phyloP scores from a whole-genome alignment of 2,797 vertebrate species.

The Catamblyrhynchus diadema region DNA sequence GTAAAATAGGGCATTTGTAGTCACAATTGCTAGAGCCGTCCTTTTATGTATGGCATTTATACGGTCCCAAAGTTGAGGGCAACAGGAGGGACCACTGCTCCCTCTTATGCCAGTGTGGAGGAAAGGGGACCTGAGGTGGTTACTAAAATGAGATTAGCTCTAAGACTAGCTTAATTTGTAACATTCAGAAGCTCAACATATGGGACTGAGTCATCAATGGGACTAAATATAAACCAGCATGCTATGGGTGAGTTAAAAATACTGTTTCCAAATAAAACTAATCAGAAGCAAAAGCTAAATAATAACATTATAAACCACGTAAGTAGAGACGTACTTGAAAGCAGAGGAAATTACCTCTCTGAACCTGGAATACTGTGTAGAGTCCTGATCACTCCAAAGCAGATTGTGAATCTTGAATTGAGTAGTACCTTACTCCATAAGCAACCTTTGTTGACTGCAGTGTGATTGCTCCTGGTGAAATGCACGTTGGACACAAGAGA shows the following conservation, averaged over 20 bases:
- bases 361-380: slow-evolving; percentile 10
- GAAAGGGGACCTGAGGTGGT: not conserved
- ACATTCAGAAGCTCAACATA: slow-evolving; percentile 19
- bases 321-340: slow-evolving; percentile 59
- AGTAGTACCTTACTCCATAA: slow-evolving; percentile 43
- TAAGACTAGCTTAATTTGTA: slow-evolving; percentile 22
- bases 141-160: not conserved
- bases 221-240: slow-evolving; percentile 59
- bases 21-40: not conserved
- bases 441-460: slow-evolving; percentile 35
- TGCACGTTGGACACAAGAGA: slow-evolving; percentile 32
- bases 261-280: slow-evolving; percentile 61
- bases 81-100: not conserved
- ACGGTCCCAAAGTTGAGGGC: not conserved
- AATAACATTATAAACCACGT: slow-evolving; percentile 42
- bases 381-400: slow-evolving; percentile 42
- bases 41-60: not conserved
- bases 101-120: not conserved
- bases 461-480: slow-evolving; percentile 33
- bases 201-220: not conserved
- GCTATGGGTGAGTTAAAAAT: slow-evolving; percentile 37
- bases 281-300: slow-evolving; percentile 67
- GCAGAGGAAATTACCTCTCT: slow-evolving; percentile 61
- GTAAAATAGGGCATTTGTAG: not conserved
- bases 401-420: slow-evolving; percentile 50